Conservation (phyloP, 2,888 invertebrate genomes). For the Apodemia hepburni region DNA sequence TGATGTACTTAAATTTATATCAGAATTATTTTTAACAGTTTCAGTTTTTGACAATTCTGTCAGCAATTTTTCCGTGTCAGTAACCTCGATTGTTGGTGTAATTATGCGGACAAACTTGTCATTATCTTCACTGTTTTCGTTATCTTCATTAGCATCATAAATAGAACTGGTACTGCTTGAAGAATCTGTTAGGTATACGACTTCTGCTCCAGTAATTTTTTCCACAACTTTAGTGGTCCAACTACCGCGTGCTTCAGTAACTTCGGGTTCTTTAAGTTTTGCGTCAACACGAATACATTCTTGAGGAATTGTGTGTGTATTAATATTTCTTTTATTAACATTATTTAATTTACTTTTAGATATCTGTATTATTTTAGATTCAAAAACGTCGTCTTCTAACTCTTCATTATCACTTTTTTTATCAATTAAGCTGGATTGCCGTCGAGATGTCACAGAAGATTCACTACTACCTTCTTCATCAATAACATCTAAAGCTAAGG, state of each 20-base stretch:
- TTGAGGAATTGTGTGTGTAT: slow-evolving; percentile 60
- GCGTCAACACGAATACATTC: slow-evolving; percentile 81
- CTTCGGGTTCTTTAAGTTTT: slow-evolving; percentile 77
- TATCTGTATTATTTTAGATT: slow-evolving; percentile 44
- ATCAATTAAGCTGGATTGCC: slow-evolving; percentile 74
- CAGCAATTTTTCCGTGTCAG: slow-evolving; percentile 62
- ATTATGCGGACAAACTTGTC: slow-evolving; percentile 71
- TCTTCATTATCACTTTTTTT: slow-evolving; percentile 70
- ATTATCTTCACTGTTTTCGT: slow-evolving; percentile 63
- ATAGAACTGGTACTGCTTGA: slow-evolving; percentile 83
- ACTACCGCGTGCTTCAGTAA: slow-evolving; percentile 80
- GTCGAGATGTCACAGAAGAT: slow-evolving; percentile 79
- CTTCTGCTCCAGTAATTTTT: slow-evolving; percentile 81
- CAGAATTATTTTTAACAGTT: slow-evolving; percentile 1
- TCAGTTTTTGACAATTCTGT: slow-evolving; percentile 37
- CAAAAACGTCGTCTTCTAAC: slow-evolving; percentile 73
- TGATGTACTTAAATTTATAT: slow-evolving; percentile 23
- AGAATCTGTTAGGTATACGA: slow-evolving; percentile 84
- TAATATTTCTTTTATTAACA: slow-evolving; percentile 42
- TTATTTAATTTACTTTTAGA: slow-evolving; percentile 18
- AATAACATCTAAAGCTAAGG: slow-evolving; percentile 88
- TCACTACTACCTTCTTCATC: slow-evolving; percentile 87
- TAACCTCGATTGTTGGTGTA: slow-evolving; percentile 74
- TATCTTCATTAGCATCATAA: slow-evolving; percentile 73
- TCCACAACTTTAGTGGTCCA: slow-evolving; percentile 74